phyloP scores from a whole-genome alignment of 2,113 vertebrate species.

The Leptocoma aspasia region DNA sequence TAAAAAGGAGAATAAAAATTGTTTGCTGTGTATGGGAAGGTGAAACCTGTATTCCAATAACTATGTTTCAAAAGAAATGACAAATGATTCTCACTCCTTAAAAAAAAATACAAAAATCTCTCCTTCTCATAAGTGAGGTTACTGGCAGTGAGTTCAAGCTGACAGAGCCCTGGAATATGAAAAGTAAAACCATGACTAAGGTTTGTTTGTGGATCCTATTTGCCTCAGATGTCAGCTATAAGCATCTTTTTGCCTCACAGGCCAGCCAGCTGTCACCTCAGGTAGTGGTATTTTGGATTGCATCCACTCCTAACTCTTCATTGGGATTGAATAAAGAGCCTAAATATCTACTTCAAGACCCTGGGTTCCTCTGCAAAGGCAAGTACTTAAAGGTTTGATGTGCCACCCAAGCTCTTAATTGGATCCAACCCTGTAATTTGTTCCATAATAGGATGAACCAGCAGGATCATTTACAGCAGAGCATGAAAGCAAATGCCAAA shows the following conservation, averaged over 20 bases:
- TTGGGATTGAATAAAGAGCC: not conserved
- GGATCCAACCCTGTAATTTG: not conserved
- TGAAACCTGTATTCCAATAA: not conserved
- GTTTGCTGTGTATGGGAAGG: not conserved
- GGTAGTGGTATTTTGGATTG: not conserved
- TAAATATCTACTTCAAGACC: not conserved
- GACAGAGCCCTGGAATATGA: not conserved
- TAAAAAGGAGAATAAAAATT: not conserved
- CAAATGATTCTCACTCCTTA: not conserved
- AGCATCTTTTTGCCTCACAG: not conserved
- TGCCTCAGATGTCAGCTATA: not conserved
- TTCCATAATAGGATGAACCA: conserved; percentile 10
- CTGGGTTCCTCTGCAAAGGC: not conserved
- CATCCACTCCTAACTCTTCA: not conserved
- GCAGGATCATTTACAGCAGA: conserved; percentile 31
- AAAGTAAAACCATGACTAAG: not conserved
- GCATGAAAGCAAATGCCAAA: conserved; percentile 27
- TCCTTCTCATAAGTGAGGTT: not conserved
- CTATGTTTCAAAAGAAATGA: not conserved
- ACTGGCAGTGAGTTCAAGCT: not conserved
- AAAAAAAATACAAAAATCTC: not conserved
- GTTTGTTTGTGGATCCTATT: not conserved
- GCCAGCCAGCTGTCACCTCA: not conserved
- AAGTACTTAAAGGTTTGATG: not conserved
- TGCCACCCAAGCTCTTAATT: not conserved